Evolutionary conservation across 30 jellyfish, hydroid and myxozoan genomes (phyloP), one percentile per base, ranked within the genome.

Genomic region (Cassiopea andromeda): DNA sequence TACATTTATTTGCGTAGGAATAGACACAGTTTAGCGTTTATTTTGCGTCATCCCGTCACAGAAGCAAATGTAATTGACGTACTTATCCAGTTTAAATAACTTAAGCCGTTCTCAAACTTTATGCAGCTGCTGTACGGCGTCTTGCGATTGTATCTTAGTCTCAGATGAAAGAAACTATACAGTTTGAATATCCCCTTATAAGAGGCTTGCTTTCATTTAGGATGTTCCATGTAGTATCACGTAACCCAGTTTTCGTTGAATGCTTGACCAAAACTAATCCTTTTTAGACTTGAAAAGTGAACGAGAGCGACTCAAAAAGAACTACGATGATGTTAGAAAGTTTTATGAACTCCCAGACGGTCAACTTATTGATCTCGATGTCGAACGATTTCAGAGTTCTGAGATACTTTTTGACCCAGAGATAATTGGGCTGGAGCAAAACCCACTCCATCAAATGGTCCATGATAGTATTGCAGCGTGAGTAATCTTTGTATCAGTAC

Each of bases 281-380:
- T 83, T 60, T 60, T 27, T 15, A 93, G 98, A 93, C 81, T 76
- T 80, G 8, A 89, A 85, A 69, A 69, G 45, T 13, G 98, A 94
- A 61, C 70, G 88, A 75, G 89, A 60, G 50, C 48, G 46, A 19
- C 91, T 77, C 47, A 76, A 76, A 80, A 91, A 79, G 73, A 48
- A 50, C 19, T 67, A 79, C 73, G 97, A 90, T 73, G 94, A 91
- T n/a, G 87, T 86, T 73, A 49, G 85, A 47, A 61, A 90, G 85
- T 5, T 81, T 7, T 95, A 74, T 86, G 90, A 97, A 60, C 90
- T 96, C 58, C 99, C 99, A 1, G 99, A 96, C 82, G 99, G 99
- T 10, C 99, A 96, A 54, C 91, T 88, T 48, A 84, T 96, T 61
- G 98, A 92, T 7, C 54, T 96, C 16, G 99, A 93, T 47, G 83